A percentile compares a stretch with the other conserved stretches of the same genome.
phyloP scores from a whole-genome alignment of 2,888 invertebrate genomes.

The Phengaris alcon region DNA sequence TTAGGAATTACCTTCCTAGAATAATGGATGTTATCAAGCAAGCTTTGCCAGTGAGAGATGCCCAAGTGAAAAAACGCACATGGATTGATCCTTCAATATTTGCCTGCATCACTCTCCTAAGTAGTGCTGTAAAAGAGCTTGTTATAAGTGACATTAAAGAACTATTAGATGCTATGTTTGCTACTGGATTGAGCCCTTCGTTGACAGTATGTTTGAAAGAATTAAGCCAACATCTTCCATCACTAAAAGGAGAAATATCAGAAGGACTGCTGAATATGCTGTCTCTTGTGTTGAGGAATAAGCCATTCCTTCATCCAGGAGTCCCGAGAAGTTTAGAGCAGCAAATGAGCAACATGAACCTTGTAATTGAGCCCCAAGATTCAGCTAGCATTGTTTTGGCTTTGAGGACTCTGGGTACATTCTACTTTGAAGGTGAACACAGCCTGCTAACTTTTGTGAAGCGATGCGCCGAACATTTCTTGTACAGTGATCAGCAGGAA shows the following conservation, averaged over 20 bases:
- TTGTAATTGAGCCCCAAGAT: constrained; percentile 82
- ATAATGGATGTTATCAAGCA: constrained; percentile 91
- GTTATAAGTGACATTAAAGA: constrained; percentile 89
- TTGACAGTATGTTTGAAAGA: constrained; percentile 95
- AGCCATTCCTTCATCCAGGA: constrained; percentile 89
- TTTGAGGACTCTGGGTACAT: constrained; percentile 92
- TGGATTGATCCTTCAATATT: constrained; percentile 93
- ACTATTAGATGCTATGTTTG: constrained; percentile 94
- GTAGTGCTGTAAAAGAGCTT: constrained; percentile 89
- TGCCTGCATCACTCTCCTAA: constrained; percentile 94
- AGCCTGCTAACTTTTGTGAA: constrained; percentile 94
- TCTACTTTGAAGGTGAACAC: constrained; percentile 92
- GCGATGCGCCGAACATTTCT: constrained; percentile 94
- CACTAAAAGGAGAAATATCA: constrained; percentile 92
- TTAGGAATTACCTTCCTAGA: constrained; percentile 87
- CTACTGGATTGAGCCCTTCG: constrained; percentile 93
- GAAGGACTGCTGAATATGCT: constrained; percentile 95
- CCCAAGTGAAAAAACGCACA: constrained; percentile 85
- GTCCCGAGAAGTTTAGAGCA: constrained; percentile 83
- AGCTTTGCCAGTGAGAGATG: constrained; percentile 87
- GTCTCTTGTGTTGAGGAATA: constrained; percentile 93
- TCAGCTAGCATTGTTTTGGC: constrained; percentile 93
- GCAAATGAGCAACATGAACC: constrained; percentile 68
- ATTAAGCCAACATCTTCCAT: constrained; percentile 91
- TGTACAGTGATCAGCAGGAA: constrained; percentile 94